These are phyloP conservation scores for Parapristionchus giblindavisi DNA, from an alignment of 2,888 invertebrate species.

Conservation along the genomic window DNA sequence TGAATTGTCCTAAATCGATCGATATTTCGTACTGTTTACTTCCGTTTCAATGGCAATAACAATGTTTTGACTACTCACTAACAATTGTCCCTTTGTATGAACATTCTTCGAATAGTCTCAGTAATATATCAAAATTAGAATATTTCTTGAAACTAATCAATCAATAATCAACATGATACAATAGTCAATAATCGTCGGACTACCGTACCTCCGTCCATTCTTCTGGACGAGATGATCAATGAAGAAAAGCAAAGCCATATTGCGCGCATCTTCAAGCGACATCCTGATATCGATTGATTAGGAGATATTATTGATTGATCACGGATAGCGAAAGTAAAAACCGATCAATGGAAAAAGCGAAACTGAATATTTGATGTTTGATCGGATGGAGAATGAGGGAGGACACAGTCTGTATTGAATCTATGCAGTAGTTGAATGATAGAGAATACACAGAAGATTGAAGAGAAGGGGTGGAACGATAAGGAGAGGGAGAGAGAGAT, in stretches of 20 bases:
- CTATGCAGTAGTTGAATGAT: too few relatives aligned
- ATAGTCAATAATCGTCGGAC: neutral
- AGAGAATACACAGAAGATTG: neutral
- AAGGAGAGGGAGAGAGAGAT: conserved; percentile 18
- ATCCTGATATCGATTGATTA: neutral
- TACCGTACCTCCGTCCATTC: conserved; percentile 30
- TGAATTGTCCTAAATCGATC: conserved; percentile 65
- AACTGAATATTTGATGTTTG: too few relatives aligned
- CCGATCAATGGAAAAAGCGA: conserved; percentile 15
- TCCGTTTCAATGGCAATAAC: too few relatives aligned
- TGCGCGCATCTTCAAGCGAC: conserved; percentile 71
- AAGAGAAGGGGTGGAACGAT: conserved; percentile 1
- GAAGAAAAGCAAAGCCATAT: conserved; percentile 96
- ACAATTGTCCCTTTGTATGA: too few relatives aligned
- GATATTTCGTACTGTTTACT: too few relatives aligned
- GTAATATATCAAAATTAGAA: too few relatives aligned
- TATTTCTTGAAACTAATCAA: too few relatives aligned
- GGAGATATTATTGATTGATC: neutral
- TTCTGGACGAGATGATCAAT: conserved; percentile 97
- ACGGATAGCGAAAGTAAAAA: neutral
- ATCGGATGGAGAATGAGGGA: neutral
- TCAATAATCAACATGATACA: too few relatives aligned
- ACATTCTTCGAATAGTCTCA: conserved; percentile 45
- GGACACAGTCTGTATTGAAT: neutral
- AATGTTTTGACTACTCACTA: too few relatives aligned